A percentile compares a stretch with the other conserved stretches of the same genome.
phyloP scores from a whole-genome alignment of 2,113 vertebrate species.

The Ceratotherium simum region DNA sequence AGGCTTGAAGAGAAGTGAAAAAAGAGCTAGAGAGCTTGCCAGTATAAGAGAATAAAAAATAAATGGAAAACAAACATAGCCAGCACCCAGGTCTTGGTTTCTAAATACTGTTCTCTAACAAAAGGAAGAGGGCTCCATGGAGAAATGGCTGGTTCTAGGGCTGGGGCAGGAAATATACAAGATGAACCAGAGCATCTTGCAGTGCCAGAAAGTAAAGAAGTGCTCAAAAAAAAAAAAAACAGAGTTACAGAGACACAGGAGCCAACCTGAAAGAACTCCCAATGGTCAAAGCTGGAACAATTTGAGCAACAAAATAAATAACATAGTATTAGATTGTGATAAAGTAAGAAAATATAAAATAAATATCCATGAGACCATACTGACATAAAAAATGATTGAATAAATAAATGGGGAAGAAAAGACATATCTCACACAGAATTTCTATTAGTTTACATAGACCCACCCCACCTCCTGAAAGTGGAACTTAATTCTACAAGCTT shows the following conservation, averaged over 20 bases:
- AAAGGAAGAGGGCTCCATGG: neutral
- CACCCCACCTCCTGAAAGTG: neutral
- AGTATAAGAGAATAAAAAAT: neutral
- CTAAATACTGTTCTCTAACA: neutral
- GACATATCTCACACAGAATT: conserved; percentile 1
- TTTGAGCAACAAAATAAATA: neutral
- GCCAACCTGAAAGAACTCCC: neutral
- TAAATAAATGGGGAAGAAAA: conserved; percentile 3
- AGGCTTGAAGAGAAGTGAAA: neutral
- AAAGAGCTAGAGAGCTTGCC: too few relatives aligned
- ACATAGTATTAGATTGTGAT: neutral
- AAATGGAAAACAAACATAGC: neutral
- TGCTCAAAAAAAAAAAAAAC: neutral
- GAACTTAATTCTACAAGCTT: neutral
- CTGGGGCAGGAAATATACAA: neutral
- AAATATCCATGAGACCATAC: neutral
- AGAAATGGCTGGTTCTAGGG: neutral
- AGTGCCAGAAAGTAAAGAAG: neutral
- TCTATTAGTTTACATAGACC: neutral
- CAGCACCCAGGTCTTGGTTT: neutral
- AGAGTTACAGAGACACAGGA: neutral
- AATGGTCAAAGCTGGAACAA: neutral
- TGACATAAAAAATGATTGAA: neutral
- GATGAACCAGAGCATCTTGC: neutral
- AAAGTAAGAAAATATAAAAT: neutral